Base-by-base conservation (phyloP, 2,888 invertebrate species). In the Mechanitis messenoides region DNA sequence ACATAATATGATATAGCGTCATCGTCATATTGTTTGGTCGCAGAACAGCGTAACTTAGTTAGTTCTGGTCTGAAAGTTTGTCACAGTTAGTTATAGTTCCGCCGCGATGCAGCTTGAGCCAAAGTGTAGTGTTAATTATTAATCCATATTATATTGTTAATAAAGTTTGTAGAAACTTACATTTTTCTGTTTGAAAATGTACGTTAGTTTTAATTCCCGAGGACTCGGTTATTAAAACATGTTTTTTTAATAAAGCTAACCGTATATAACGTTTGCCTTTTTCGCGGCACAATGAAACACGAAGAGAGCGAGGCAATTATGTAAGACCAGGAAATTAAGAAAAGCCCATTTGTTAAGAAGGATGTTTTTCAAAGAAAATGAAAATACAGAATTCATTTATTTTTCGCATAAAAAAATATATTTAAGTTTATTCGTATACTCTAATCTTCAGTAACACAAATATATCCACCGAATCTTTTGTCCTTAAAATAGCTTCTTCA, bases 71-170 rank as follows among this genome's bases (percentile, higher is more conserved):
- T 59, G 58, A 63, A 64, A 67, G 64, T 67, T 67, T 63, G 64
- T 68, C 67, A 64, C 60, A 67, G 68, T 67, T 65, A 62, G 63
- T 65, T 61, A 61, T 60, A 62, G 68, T 66, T 64, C 61, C 60
- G 58, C 59, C 59, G 59, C 61, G 33, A n/a, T 60, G 63, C 64
- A 62, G 62, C 62, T 60, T 59, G 56, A 54, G 61, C 54, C 62
- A 59, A 64, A 66, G 65, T 65, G 67, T 68, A 67, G 63, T 65
- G 67, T 61, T 68, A 67, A 68, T 68, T 68, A 65, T 64, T 68
- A 64, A 68, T 67, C 62, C 59, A 65, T 63, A 67, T 65, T 65
- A 68, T 65, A 64, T 56, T 67, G 63, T 65, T 65, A 61, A 33
- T 47, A 45, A 58, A 62, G 38, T 67, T 62, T 56, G 60, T 54